phyloP scores from a whole-genome alignment of 2,888 invertebrate species.

The Lasiommata megera region DNA sequence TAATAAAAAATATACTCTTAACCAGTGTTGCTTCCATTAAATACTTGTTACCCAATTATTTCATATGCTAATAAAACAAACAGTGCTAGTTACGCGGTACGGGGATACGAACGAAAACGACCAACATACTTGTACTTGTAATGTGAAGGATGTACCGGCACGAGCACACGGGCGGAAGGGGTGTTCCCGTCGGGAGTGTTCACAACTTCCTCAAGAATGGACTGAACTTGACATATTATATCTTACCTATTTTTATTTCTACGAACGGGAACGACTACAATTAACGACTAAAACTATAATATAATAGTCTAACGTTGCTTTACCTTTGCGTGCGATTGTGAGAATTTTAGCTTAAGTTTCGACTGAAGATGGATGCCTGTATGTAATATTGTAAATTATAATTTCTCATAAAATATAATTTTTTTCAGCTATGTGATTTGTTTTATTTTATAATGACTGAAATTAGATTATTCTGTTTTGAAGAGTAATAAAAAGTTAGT shows the following conservation, averaged over 20 bases:
- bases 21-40: no score
- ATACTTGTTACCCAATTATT: no score
- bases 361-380: constrained; percentile 82
- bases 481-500: no score
- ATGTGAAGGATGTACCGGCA: constrained; percentile 10
- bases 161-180: constrained; percentile 19
- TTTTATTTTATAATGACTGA: constrained; percentile 48
- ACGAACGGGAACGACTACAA: constrained; percentile 73
- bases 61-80: no score
- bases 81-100: no score
- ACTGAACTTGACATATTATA: constrained; percentile 68
- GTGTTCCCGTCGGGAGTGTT: constrained; percentile 19
- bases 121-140: no score
- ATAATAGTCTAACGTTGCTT: constrained; percentile 83
- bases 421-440: constrained; percentile 78
- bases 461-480: no score
- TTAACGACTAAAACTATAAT: constrained; percentile 70
- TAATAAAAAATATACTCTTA: no score
- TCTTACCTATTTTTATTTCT: constrained; percentile 63
- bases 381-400: constrained; percentile 83
- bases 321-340: constrained; percentile 82
- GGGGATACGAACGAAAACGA: no score
- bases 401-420: constrained; percentile 83
- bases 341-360: constrained; percentile 82
- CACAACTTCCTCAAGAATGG: constrained; percentile 58